A percentile compares a stretch with the other conserved stretches of the same genome.
Conservation (phyloP, 1,140 invertebrate species). For the Xylocopa sonorina region DNA sequence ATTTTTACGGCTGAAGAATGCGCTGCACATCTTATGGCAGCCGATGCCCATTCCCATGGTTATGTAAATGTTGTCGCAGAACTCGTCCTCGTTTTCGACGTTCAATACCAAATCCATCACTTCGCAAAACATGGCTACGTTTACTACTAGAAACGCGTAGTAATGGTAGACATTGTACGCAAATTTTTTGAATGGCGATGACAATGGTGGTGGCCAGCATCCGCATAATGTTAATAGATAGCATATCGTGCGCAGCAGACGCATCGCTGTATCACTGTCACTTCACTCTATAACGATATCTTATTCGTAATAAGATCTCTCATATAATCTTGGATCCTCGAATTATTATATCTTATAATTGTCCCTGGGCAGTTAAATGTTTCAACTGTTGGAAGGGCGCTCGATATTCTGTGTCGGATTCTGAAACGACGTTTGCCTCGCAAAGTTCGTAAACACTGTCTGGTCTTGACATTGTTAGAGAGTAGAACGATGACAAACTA, state of each 20-base stretch:
- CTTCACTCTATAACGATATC: neutral
- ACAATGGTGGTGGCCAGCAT: constrained; percentile 41
- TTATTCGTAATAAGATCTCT: too few relatives aligned
- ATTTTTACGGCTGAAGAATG: constrained; percentile 37
- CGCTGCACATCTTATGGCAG: constrained; percentile 47
- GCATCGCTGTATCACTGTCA: too few relatives aligned
- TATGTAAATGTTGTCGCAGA: constrained; percentile 64
- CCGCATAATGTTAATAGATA: constrained; percentile 33
- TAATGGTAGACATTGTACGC: constrained; percentile 18
- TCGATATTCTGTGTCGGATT: too few relatives aligned
- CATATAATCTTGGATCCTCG: too few relatives aligned
- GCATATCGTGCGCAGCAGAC: constrained; percentile 16
- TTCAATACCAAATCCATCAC: constrained; percentile 29
- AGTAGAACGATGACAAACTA: neutral
- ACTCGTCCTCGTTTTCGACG: constrained; percentile 42
- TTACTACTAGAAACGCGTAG: constrained; percentile 10
- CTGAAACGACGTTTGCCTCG: too few relatives aligned
- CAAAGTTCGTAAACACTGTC: neutral
- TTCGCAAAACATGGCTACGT: neutral
- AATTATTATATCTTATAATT: neutral
- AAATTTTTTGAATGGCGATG: neutral
- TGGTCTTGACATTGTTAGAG: neutral
- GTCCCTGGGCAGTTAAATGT: too few relatives aligned
- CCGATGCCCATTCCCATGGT: constrained; percentile 49
- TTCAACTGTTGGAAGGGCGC: too few relatives aligned